Evolutionary conservation across 2,888 invertebrate species (phyloP), one percentile per base, ranked within the genome.

Genomic region (Amphimallon solstitiale): DNA sequence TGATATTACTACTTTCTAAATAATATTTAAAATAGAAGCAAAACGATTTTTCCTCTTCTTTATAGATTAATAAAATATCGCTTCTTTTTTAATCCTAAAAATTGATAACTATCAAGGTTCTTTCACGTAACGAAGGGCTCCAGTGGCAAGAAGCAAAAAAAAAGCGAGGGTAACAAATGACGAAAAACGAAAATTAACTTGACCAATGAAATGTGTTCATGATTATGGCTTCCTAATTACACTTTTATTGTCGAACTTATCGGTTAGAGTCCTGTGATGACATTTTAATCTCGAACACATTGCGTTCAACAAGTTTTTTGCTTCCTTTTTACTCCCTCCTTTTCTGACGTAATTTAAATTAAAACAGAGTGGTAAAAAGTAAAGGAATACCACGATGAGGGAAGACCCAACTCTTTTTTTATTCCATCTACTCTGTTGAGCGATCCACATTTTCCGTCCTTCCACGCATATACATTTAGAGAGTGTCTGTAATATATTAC

Each of bases 161-260:
- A n/a, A n/a, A n/a, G n/a, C n/a, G n/a, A n/a, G 40, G 19, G 15
- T n/a, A 29, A 29, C 17, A 21, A 45, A 17, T 10, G 45, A 60
- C 14, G 15, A 37, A 37, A 49, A 19, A 21, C 14, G 19, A 38
- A 54, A 52, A 52, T 52, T 52, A 37, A 52, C 15, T 35, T 37
- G 35, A 37, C 35, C 52, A 17, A 35, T 34, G 21, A 63, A 63
- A 63, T 63, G 52, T 56, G 64, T 48, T 46, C 52, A 43, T 43
- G 51, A 63, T 37, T 38, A 38, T 17, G 7, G 63, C 6, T 54
- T 52, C 64, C 64, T 64, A 64, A 64, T 64, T 64, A 54, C 43
- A 56, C 64, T 64, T 64, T 64, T 64, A 64, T 64, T 46, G 54
- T 52, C 37, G 46, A 45, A 63, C 45, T 63, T 63, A 64, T 64